Conservation (phyloP, 1,140 invertebrate genomes). For the Leptonema lineaticorne region DNA sequence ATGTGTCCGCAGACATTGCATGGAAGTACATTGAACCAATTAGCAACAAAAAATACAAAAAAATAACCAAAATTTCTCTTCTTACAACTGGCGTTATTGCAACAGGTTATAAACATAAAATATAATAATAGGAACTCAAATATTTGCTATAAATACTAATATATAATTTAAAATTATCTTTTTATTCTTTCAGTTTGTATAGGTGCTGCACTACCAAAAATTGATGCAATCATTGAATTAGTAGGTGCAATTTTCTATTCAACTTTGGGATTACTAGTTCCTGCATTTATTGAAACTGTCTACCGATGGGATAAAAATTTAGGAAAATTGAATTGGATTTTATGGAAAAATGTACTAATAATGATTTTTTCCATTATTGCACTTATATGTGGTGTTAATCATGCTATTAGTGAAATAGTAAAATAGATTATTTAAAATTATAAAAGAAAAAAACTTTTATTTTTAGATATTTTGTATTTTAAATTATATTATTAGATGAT, state of each 20-base stretch:
- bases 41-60: constrained; percentile 18
- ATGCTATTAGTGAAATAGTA: constrained; percentile 40
- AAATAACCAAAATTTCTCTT: neutral
- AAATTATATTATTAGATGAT: too few relatives aligned
- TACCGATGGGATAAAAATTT: constrained; percentile 63
- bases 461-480: too few relatives aligned
- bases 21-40: constrained; percentile 54
- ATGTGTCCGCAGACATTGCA: constrained; percentile 73
- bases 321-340: constrained; percentile 63
- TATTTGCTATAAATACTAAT: neutral
- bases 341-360: constrained; percentile 67
- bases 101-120: constrained; percentile 19
- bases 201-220: constrained; percentile 72
- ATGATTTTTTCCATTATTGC: constrained; percentile 62
- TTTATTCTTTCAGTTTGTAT: constrained; percentile 65
- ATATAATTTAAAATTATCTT: constrained; percentile 11
- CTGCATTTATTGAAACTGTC: constrained; percentile 79
- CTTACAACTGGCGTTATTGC: neutral
- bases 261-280: constrained; percentile 79
- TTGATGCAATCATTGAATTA: constrained; percentile 86
- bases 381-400: constrained; percentile 60
- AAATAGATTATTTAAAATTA: neutral
- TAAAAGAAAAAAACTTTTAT: too few relatives aligned
- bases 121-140: neutral
- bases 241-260: constrained; percentile 87